Percentiles rank a stretch among this genome's conserved stretches.
Conservation (phyloP, 2,113 vertebrate species). For the Xyrauchen texanus region DNA sequence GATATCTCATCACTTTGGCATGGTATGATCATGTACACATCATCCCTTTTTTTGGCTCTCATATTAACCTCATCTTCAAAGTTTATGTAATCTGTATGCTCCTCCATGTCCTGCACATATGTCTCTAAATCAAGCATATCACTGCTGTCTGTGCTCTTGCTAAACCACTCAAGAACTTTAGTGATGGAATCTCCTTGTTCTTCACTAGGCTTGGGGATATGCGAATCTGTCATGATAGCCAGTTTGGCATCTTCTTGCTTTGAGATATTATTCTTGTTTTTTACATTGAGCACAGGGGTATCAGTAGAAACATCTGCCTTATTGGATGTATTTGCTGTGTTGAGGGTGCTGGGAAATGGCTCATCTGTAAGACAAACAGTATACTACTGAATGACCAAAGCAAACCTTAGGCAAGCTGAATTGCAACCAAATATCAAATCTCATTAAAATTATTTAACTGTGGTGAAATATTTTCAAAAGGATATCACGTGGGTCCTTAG, state of each 20-base stretch:
- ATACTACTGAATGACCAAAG: background rate
- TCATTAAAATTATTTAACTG: too few relatives aligned
- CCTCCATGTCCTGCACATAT: conserved; percentile 25
- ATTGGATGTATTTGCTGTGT: conserved; percentile 33
- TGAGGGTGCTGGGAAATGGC: conserved; percentile 65
- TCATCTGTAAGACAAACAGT: conserved; percentile 76
- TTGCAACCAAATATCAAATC: background rate
- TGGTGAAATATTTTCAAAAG: too few relatives aligned
- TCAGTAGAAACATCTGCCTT: conserved; percentile 3
- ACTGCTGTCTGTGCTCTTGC: conserved; percentile 78
- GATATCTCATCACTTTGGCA: conserved; percentile 27
- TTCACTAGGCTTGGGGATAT: conserved; percentile 68
- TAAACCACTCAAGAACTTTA: conserved; percentile 94
- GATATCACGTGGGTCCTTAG: too few relatives aligned
- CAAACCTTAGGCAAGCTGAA: background rate
- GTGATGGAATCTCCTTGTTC: conserved; percentile 81
- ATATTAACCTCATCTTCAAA: conserved; percentile 43
- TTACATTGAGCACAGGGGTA: conserved; percentile 67
- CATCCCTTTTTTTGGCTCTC: conserved; percentile 26
- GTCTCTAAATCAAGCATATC: conserved; percentile 59
- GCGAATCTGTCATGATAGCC: conserved; percentile 61
- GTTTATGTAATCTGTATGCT: conserved; percentile 35
- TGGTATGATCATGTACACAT: conserved; percentile 51
- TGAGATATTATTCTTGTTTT: conserved; percentile 76
- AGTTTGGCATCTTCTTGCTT: conserved; percentile 57